Base-by-base conservation (phyloP, 2,888 invertebrate genomes). In the Pyrrhosoma nymphula region DNA sequence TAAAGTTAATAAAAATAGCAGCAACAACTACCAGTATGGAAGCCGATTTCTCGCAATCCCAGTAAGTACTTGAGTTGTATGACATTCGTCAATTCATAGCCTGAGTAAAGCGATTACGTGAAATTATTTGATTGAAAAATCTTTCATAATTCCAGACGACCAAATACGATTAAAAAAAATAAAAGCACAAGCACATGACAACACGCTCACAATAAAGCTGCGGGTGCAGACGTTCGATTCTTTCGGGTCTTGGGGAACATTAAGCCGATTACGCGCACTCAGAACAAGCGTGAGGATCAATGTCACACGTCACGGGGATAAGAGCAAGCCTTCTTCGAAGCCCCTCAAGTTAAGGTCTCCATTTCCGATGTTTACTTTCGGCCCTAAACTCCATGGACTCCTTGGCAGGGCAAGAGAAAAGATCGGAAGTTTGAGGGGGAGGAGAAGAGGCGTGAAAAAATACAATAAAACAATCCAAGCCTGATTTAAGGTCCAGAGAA, bases 281-380 rank as follows among this genome's bases (percentile, higher is more conserved):
- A 0, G 30, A 35, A 35, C 82, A 35, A 82, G 35, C 82, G 82
- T 18, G 18, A 82, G 35, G 30, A 82, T 82, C 82, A 35, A 14
- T 82, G 82, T 35, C 82, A 82, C 35, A 35, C 35, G 35, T 82
- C 82, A 18, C 82, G 0, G 82, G 82, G 82, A 35, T 10, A 82
- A 82, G 30, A 69, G 69, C 69, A 14, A 20, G 60, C 18, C 12
- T 26, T 23, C 26, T 10, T 4, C n/a, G 82, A 82, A 6, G 82
- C 82, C n/a, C 82, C 82, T 35, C 30, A n/a, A 69, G 69, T 26
- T 47, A 69, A 69, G 69, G 69, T 69, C 69, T 69, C 69, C 69
- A 69, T 69, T 69, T 69, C 16, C 69, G n/a, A 69, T 69, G n/a
- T 69, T 69, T 69, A 69, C n/a, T 69, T 69, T n/a, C 82, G 82